Conservation (phyloP, 2,888 invertebrate genomes). For the Oasisia sp. region DNA sequence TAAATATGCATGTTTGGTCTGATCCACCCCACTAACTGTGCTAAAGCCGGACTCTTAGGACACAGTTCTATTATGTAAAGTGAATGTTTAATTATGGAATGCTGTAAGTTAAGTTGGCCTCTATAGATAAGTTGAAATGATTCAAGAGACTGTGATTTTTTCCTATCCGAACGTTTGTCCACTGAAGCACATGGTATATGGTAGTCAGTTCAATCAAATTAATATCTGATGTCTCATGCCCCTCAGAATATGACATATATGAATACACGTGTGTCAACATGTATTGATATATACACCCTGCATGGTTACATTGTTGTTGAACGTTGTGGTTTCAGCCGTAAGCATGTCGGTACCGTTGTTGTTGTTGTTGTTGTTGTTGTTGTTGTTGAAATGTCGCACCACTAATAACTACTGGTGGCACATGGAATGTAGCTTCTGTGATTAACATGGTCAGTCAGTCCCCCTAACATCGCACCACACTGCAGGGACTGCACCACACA, state of each 20-base stretch:
- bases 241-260: background rate
- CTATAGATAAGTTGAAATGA: background rate
- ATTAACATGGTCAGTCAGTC: background rate
- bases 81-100: background rate
- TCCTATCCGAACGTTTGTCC: background rate
- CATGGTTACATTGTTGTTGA: background rate
- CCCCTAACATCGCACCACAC: background rate
- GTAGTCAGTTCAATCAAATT: background rate
- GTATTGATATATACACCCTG: background rate
- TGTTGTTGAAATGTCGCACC: background rate
- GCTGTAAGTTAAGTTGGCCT: background rate
- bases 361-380: background rate
- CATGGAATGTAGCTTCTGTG: background rate
- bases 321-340: background rate
- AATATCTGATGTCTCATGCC: background rate
- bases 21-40: background rate
- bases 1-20: background rate
- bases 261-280: background rate
- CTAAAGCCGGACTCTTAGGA: background rate
- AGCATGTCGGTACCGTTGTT: conserved; percentile 4
- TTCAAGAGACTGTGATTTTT: too few species aligned
- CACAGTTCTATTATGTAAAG: background rate
- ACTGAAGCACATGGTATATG: background rate
- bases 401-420: background rate
- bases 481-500: background rate